A percentile compares a stretch with the other conserved stretches of the same genome.
Conservation (phyloP, 92 coral and sea anemone species). For the Epizoanthus scotinus region DNA sequence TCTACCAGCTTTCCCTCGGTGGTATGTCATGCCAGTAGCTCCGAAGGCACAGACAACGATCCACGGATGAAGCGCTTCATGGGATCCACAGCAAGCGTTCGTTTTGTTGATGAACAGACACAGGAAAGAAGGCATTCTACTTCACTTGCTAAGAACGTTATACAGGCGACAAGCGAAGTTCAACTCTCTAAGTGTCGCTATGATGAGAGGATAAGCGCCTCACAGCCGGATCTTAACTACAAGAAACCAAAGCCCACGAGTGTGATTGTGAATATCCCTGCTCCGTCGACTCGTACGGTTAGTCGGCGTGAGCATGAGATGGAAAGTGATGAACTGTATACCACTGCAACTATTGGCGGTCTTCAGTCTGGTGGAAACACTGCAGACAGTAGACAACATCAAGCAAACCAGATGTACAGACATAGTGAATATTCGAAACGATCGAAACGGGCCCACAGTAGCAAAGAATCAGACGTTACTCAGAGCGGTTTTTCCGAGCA, state of each 20-base stretch:
- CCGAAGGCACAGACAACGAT: constrained; percentile 13
- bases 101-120: constrained; percentile 58
- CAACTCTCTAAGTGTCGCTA: constrained; percentile 8
- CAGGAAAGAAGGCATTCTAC: not conserved
- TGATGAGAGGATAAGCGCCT: constrained; percentile 7
- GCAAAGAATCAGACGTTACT: not conserved
- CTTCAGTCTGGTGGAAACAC: not conserved
- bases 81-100: constrained; percentile 55
- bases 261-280: constrained; percentile 17
- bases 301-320: not conserved
- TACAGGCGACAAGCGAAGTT: constrained; percentile 7
- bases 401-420: not conserved
- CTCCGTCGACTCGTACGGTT: not conserved
- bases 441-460: not conserved
- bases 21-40: constrained; percentile 7
- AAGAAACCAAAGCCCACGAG: not conserved
- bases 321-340: not conserved
- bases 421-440: not conserved
- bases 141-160: not conserved
- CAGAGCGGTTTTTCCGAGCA: not conserved
- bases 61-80: not conserved
- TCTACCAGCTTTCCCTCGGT: not conserved
- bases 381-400: not conserved
- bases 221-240: constrained; percentile 28
- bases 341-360: not conserved